Evolutionary conservation across 1,140 invertebrate genomes (phyloP), one percentile per base, ranked within the genome.

Genomic region (Drosophila setifemur): DNA sequence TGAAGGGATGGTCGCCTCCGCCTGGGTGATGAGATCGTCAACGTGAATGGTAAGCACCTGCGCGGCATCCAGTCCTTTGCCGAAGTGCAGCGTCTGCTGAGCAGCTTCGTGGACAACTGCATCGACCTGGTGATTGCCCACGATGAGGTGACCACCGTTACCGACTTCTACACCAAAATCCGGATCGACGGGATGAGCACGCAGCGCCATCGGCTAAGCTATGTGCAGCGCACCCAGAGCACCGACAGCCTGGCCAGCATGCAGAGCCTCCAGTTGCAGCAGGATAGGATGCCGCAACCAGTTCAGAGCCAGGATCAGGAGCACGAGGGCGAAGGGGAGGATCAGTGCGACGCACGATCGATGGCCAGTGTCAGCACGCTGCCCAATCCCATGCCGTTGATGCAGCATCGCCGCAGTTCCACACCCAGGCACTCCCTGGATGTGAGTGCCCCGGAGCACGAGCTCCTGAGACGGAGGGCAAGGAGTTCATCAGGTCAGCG

Each of bases 11-110:
- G 96, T 0, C 92, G 95, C 54, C 91, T 97, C 53, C 93, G 94
- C 71, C 92, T 96, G 37, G 95, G 95, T 4, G 96, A 97, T 91
- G 96, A 97, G 91, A 94, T 97, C 52, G 93, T 97, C 9, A 96
- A 96, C 90, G 95, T 97, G 5, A 97, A 97, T 89, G 95, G 96
- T 1, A 93, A 94, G 78, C 93, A 96, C 60, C 91, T 97, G 54
- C 93, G 95, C 42, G 96, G 95, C 0, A 91, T 97, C 49, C 93
- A 94, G 44, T 94, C 92, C n/a, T 92, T 92, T 54, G 91, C 91
- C 85, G 91, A 91, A 83, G 91, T 93, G 85, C 90, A 93, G 91
- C 61, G 92, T 75, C 54, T 88, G 82, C 58, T 92, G 42, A 85
- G 91, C 89, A 75, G 50, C 77, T 67, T 92, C 76, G 37, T 91